Evolutionary conservation across 2,888 invertebrate species (phyloP).

Genomic region (Chrysodeixis includens): DNA sequence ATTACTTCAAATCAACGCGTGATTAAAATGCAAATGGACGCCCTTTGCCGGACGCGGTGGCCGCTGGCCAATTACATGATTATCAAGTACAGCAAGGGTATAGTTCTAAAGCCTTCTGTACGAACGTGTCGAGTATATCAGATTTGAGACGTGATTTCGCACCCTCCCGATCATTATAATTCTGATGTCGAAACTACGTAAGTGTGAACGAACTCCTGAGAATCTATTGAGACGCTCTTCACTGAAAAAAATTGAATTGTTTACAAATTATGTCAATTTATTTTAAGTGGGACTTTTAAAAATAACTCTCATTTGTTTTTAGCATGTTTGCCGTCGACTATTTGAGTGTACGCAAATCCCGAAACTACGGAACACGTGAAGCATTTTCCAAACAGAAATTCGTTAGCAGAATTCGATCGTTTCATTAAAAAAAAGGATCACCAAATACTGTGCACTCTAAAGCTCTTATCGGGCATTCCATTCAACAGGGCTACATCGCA

Average conservation of each 20-base stretch:
- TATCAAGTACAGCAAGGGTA: conserved; percentile 68
- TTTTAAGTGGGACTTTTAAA: too few species aligned
- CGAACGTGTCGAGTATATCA: conserved; percentile 32
- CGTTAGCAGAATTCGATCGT: background rate
- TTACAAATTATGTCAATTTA: background rate
- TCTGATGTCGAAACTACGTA: conserved; percentile 6
- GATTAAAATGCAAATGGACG: conserved; percentile 84
- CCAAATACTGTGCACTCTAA: background rate
- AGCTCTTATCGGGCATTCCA: conserved; percentile 23
- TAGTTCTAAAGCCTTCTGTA: conserved; percentile 49
- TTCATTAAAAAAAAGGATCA: background rate
- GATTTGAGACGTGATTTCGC: conserved; percentile 36
- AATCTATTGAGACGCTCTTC: background rate
- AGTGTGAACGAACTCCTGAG: conserved; percentile 1
- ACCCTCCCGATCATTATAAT: background rate
- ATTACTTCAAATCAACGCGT: conserved; percentile 84
- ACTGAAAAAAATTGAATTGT: background rate
- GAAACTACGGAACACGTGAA: background rate
- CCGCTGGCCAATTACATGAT: conserved; percentile 78
- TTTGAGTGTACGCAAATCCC: too few species aligned
- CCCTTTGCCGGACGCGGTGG: conserved; percentile 72
- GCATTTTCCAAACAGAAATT: background rate
- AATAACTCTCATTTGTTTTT: too few species aligned
- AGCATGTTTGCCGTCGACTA: too few species aligned
- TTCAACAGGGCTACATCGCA: conserved; percentile 15